phyloP scores from a whole-genome alignment of 2,888 invertebrate species.

The Biston stratarius region DNA sequence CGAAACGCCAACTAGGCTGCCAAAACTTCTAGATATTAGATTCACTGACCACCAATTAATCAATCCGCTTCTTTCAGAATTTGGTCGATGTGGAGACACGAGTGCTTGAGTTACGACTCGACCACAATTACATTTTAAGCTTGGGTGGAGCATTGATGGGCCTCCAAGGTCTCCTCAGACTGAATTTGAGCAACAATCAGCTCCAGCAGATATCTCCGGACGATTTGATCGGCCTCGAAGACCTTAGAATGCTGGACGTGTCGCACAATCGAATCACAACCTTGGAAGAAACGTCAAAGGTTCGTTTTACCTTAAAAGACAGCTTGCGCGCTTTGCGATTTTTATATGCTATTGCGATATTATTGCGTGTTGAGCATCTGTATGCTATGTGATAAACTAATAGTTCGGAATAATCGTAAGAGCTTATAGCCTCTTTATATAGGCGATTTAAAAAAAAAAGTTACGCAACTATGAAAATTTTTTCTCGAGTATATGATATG shows the following conservation, averaged over 20 bases:
- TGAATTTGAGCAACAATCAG: slow-evolving; percentile 92
- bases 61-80: slow-evolving; percentile 84
- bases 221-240: slow-evolving; percentile 92
- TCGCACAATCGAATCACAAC: slow-evolving; percentile 92
- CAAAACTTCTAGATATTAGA: too few species aligned
- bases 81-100: slow-evolving; percentile 91
- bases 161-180: slow-evolving; percentile 89
- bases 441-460: too few species aligned
- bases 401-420: not conserved
- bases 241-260: slow-evolving; percentile 90
- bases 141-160: slow-evolving; percentile 92
- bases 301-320: slow-evolving; percentile 61
- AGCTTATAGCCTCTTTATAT: too few species aligned
- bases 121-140: slow-evolving; percentile 90
- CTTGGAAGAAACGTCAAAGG: slow-evolving; percentile 94
- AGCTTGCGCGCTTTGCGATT: slow-evolving; percentile 49
- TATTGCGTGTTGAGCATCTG: not conserved
- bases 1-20: too few species aligned
- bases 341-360: slow-evolving; percentile 21
- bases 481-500: too few species aligned
- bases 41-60: too few species aligned
- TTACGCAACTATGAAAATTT: too few species aligned
- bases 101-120: slow-evolving; percentile 90
- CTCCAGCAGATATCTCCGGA: slow-evolving; percentile 91
- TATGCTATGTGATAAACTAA: not conserved